These are phyloP conservation scores for Belonocnema kinseyi DNA, from an alignment of 1,140 invertebrate genomes.

Conservation along the genomic window DNA sequence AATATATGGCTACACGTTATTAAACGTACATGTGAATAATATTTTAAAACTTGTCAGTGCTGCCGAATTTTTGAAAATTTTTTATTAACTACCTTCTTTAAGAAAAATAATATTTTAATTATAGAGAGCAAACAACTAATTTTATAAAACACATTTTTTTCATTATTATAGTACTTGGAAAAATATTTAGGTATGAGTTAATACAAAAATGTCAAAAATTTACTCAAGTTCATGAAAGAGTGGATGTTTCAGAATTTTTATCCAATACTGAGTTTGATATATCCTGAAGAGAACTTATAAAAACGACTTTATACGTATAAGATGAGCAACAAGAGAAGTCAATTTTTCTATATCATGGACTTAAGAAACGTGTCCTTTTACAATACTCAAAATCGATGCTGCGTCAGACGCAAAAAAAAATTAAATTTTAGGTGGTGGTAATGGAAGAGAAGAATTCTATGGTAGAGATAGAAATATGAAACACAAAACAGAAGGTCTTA, in stretches of 20 bases:
- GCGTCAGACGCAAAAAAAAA: conserved; percentile 17
- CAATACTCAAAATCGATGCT: conserved; percentile 13
- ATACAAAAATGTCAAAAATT: neutral
- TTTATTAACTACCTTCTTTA: neutral
- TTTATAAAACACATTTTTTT: too few species aligned
- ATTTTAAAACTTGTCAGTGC: neutral
- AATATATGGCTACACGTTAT: neutral
- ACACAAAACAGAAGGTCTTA: neutral
- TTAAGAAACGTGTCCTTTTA: conserved; percentile 7
- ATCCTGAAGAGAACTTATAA: neutral
- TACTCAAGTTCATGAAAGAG: neutral
- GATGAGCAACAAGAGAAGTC: conserved; percentile 6
- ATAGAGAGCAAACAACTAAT: too few species aligned
- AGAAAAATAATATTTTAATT: neutral
- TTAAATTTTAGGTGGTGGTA: neutral
- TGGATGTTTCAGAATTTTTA: neutral
- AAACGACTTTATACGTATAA: conserved; percentile 25
- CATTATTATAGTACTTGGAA: too few species aligned
- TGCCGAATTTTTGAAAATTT: neutral
- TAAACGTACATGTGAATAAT: neutral
- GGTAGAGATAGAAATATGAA: conserved; percentile 15
- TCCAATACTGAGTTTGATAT: neutral
- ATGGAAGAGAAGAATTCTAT: neutral
- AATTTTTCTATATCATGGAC: conserved; percentile 23
- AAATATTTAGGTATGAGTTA: neutral